These are phyloP conservation scores for Galeopterus variegatus DNA, from an alignment of 2,113 vertebrate species.

Conservation along the genomic window DNA sequence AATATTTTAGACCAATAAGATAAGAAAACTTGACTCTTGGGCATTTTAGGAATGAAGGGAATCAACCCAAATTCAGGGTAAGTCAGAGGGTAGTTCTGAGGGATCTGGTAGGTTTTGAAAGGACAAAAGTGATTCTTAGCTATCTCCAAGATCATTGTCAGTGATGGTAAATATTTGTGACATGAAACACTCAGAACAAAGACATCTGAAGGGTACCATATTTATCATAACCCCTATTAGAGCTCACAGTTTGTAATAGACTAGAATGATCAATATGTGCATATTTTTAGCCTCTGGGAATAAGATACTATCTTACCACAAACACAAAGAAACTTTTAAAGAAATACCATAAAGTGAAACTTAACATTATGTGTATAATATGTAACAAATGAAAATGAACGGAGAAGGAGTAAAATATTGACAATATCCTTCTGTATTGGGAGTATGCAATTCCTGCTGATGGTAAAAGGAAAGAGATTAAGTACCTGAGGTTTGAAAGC, in stretches of 20 bases:
- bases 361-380: not conserved
- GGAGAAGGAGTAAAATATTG: not conserved
- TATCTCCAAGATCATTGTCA: not conserved
- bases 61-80: not conserved
- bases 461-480: not conserved
- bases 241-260: not conserved
- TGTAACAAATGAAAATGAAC: constrained; percentile 10
- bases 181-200: not conserved
- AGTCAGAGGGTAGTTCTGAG: constrained; percentile 24
- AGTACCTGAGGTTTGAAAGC: not conserved
- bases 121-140: not conserved
- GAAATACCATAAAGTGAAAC: not conserved
- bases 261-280: not conserved
- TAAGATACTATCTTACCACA: not conserved
- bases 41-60: constrained; percentile 37
- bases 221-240: not conserved
- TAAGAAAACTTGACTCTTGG: constrained; percentile 40
- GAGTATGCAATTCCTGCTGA: not conserved
- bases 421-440: not conserved
- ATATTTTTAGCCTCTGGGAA: not conserved
- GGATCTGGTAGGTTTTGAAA: not conserved
- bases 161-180: not conserved
- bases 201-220: not conserved
- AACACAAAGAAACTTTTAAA: constrained; percentile 5
- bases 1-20: constrained; percentile 55